These are phyloP conservation scores for Prinia subflava DNA, from an alignment of 2,113 vertebrate genomes.

Conservation along the genomic window DNA sequence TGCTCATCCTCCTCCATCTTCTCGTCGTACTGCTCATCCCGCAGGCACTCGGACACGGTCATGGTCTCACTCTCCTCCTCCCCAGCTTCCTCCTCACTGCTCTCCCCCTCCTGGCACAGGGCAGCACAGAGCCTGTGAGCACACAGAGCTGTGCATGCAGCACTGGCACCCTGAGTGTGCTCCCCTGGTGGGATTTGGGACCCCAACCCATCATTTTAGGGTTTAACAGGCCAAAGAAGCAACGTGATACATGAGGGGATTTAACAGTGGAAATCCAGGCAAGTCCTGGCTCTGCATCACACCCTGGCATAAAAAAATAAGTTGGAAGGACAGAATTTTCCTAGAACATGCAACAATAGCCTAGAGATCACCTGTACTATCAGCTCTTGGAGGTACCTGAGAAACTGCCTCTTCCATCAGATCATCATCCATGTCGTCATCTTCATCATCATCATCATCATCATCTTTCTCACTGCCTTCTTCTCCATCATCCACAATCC, in stretches of 20 bases:
- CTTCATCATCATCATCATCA: slow-evolving; percentile 66
- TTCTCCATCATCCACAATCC: slow-evolving; percentile 86
- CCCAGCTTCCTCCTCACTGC: slow-evolving; percentile 45
- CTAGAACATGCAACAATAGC: accelerated
- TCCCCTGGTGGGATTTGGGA: accelerated
- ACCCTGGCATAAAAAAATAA: not conserved
- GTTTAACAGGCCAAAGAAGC: not conserved
- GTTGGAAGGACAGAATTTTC: not conserved
- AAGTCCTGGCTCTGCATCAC: not conserved
- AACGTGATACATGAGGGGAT: accelerated
- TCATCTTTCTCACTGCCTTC: slow-evolving; percentile 67
- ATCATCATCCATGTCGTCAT: slow-evolving; percentile 68
- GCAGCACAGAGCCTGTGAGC: not conserved
- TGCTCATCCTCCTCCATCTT: slow-evolving; percentile 84
- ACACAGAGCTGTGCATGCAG: accelerated
- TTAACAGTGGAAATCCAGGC: not conserved
- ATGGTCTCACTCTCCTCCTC: slow-evolving; percentile 85
- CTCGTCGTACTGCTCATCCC: slow-evolving; percentile 85
- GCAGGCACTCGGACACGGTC: slow-evolving; percentile 72
- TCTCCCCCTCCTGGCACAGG: slow-evolving; percentile 53
- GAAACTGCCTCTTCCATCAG: slow-evolving; percentile 76
- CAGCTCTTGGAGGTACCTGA: slow-evolving; percentile 69
- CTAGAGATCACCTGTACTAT: not conserved
- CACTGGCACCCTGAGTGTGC: accelerated
- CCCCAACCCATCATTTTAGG: not conserved